A percentile compares a stretch with the other conserved stretches of the same genome.
Conservation (phyloP, 2,797 vertebrate genomes). For the Chromobotia macracanthus region DNA sequence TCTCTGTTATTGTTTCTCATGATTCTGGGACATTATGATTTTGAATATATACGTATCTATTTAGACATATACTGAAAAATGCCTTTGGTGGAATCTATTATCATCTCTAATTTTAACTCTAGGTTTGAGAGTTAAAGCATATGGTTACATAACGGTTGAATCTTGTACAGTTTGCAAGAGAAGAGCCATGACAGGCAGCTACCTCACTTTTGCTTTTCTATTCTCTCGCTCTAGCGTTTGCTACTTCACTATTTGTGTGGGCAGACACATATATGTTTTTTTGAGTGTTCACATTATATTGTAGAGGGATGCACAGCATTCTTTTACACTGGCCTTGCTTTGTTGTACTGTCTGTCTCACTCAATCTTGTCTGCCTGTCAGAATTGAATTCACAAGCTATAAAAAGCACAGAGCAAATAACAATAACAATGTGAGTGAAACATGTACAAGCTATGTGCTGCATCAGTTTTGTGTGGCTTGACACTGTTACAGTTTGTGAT, state of each 20-base stretch:
- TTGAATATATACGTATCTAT: not conserved
- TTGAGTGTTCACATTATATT: constrained; percentile 35
- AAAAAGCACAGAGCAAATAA: constrained; percentile 29
- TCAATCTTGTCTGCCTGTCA: constrained; percentile 34
- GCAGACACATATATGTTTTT: constrained; percentile 26
- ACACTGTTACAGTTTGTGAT: constrained; percentile 2
- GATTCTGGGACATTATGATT: too few species aligned
- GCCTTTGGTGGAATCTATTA: constrained; percentile 26
- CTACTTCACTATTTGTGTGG: constrained; percentile 40
- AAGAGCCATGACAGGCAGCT: constrained; percentile 52
- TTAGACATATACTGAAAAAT: constrained; percentile 11
- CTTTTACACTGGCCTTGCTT: constrained; percentile 27
- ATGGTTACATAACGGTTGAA: constrained; percentile 55
- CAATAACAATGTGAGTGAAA: constrained; percentile 18
- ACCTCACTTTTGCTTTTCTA: constrained; percentile 41
- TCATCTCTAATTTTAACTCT: constrained; percentile 43
- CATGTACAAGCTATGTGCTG: constrained; percentile 24
- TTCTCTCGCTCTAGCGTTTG: constrained; percentile 38
- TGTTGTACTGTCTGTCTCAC: constrained; percentile 44
- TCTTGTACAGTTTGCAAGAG: constrained; percentile 54
- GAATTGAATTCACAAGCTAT: constrained; percentile 30
- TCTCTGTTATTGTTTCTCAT: not conserved
- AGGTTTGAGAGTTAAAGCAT: constrained; percentile 47
- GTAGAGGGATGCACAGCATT: constrained; percentile 37
- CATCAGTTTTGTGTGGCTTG: constrained; percentile 5